Percentiles rank a stretch among this genome's conserved stretches.
These are phyloP conservation scores for Drosophila repleta DNA, from an alignment of 1,140 invertebrate genomes.

Conservation along the genomic window DNA sequence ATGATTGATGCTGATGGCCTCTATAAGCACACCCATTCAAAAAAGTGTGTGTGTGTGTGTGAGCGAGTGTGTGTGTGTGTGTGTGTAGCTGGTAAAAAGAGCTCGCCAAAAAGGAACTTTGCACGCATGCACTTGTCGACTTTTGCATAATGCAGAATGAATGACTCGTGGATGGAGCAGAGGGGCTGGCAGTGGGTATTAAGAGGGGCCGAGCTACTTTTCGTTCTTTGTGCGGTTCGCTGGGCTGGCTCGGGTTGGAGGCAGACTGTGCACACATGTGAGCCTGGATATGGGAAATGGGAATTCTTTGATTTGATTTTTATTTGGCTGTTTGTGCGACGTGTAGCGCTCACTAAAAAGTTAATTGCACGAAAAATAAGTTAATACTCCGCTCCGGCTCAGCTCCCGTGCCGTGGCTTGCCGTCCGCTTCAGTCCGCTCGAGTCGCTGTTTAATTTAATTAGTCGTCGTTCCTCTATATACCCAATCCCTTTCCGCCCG, in stretches of 20 bases:
- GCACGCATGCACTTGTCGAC: conserved; percentile 68
- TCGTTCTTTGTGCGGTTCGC: conserved; percentile 51
- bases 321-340: conserved; percentile 67
- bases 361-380: conserved; percentile 82
- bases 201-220: conserved; percentile 59
- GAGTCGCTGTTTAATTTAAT: conserved; percentile 79
- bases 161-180: conserved; percentile 26
- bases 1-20: conserved; percentile 57
- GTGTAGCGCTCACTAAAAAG: conserved; percentile 65
- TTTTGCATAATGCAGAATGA: conserved; percentile 71
- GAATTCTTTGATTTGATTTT: conserved; percentile 82
- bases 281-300: conserved; percentile 56
- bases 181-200: not conserved
- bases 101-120: conserved; percentile 68
- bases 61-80: conserved; percentile 19
- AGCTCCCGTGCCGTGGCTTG: conserved; percentile 11
- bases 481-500: conserved; percentile 3
- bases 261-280: conserved; percentile 1
- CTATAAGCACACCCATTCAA: conserved; percentile 63
- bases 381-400: conserved; percentile 66
- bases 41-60: conserved; percentile 21
- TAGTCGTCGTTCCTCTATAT: conserved; percentile 57
- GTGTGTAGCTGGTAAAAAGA: conserved; percentile 54
- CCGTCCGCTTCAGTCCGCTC: conserved; percentile 54
- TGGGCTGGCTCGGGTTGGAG: conserved; percentile 21